Evolutionary conservation across 2,113 vertebrate genomes (phyloP).

Genomic region (Proteles cristata): DNA sequence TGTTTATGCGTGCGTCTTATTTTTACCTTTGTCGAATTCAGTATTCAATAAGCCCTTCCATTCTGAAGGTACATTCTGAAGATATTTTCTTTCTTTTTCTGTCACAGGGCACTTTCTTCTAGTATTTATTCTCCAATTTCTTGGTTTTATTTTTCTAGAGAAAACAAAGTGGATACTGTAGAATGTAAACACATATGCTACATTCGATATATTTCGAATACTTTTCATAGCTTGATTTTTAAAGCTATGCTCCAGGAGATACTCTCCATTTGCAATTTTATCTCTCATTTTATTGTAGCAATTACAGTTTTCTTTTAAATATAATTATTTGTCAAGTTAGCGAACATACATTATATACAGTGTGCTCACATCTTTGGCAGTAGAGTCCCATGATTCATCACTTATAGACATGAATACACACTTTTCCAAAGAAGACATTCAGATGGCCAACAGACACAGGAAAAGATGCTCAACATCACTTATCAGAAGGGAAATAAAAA

Average conservation of each 20-base stretch:
- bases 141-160: not conserved
- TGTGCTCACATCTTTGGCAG: too few relatives aligned
- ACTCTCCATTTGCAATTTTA: not conserved
- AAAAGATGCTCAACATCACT: too few relatives aligned
- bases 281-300: conserved; percentile 21
- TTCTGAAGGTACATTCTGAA: not conserved
- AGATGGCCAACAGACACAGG: too few relatives aligned
- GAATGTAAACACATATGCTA: not conserved
- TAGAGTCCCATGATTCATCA: too few relatives aligned
- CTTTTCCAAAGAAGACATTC: too few relatives aligned
- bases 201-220: not conserved
- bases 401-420: too few relatives aligned
- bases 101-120: not conserved
- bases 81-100: not conserved
- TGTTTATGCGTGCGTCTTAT: not conserved
- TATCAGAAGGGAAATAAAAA: not conserved
- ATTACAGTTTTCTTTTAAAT: not conserved
- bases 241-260: not conserved
- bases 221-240: not conserved
- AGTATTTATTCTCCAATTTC: not conserved
- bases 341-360: too few relatives aligned
- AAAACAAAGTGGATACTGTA: not conserved
- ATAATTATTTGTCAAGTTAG: too few relatives aligned
- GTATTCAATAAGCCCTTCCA: not conserved
- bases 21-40: not conserved